These are phyloP conservation scores for Epinephelus coioides DNA, from an alignment of 2,797 vertebrate genomes.

Conservation along the genomic window DNA sequence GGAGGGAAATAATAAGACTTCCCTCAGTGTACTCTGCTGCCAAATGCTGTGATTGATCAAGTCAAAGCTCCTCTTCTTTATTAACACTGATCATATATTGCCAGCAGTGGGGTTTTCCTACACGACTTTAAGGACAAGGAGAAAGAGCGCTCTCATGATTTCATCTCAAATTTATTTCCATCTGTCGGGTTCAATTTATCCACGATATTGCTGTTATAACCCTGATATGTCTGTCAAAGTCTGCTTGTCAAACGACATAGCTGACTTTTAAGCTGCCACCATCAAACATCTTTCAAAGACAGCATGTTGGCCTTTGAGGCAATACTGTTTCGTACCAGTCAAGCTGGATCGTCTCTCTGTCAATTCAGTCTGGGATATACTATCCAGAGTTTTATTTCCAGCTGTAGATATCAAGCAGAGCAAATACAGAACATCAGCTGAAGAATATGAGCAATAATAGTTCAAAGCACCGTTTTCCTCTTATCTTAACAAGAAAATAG, in stretches of 20 bases:
- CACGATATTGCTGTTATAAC: neutral
- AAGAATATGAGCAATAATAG: slow-evolving; percentile 21
- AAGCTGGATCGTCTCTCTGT: slow-evolving; percentile 46
- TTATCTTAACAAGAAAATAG: slow-evolving; percentile 48
- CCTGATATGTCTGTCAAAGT: slow-evolving; percentile 61
- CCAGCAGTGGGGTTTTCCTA: slow-evolving; percentile 52
- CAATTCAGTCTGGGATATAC: slow-evolving; percentile 30
- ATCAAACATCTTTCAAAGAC: slow-evolving; percentile 63
- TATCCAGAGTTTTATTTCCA: slow-evolving; percentile 40
- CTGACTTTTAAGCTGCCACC: slow-evolving; percentile 56
- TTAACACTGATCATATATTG: slow-evolving; percentile 67
- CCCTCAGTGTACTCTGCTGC: slow-evolving; percentile 48
- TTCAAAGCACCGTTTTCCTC: slow-evolving; percentile 43
- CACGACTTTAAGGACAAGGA: slow-evolving; percentile 60
- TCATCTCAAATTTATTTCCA: slow-evolving; percentile 62
- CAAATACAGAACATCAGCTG: slow-evolving; percentile 34
- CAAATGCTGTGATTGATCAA: slow-evolving; percentile 79
- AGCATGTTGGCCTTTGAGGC: slow-evolving; percentile 61
- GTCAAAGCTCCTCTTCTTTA: slow-evolving; percentile 70
- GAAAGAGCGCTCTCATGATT: slow-evolving; percentile 61
- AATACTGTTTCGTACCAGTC: slow-evolving; percentile 34
- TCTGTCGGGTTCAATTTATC: slow-evolving; percentile 61
- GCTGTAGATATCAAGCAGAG: slow-evolving; percentile 22
- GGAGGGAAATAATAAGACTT: slow-evolving; percentile 75
- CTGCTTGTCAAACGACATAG: slow-evolving; percentile 49